These are phyloP conservation scores for Oegoconia quadripuncta DNA, from an alignment of 2,888 invertebrate species.

Conservation along the genomic window DNA sequence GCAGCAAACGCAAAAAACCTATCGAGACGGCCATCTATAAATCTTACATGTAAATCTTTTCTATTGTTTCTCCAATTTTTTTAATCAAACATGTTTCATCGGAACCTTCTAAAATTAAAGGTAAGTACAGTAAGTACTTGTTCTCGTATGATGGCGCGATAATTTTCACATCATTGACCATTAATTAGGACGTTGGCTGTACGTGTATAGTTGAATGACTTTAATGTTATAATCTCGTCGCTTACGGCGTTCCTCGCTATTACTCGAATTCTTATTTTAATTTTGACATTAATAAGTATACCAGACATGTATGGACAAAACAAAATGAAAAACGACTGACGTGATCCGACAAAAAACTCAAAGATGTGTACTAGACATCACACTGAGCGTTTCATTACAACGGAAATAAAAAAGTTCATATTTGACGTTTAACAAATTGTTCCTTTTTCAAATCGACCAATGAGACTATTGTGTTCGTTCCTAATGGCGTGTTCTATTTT, in stretches of 20 bases:
- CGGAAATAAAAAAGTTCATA: constrained; percentile 75
- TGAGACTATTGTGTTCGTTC: constrained; percentile 76
- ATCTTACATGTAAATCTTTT: constrained; percentile 38
- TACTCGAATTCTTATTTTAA: constrained; percentile 61
- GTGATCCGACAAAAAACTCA: constrained; percentile 64
- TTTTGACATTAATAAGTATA: constrained; percentile 65
- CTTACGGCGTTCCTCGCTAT: constrained; percentile 55
- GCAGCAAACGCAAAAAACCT: constrained; percentile 51
- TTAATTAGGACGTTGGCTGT: constrained; percentile 55
- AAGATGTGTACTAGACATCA: constrained; percentile 69
- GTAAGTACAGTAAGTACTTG: background rate
- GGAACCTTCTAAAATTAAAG: background rate
- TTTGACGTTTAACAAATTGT: constrained; percentile 80
- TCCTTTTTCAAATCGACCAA: constrained; percentile 79
- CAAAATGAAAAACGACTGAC: constrained; percentile 65
- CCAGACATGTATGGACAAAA: constrained; percentile 56
- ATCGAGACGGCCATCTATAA: constrained; percentile 37
- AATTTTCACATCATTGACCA: constrained; percentile 46
- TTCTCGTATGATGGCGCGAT: constrained; percentile 17
- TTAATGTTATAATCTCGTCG: constrained; percentile 65
- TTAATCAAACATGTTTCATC: constrained; percentile 17
- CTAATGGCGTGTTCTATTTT: constrained; percentile 79
- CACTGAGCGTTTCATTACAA: constrained; percentile 72
- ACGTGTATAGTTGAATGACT: constrained; percentile 42
- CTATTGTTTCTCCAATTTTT: constrained; percentile 19